These are phyloP conservation scores for Vulpes ferrilata DNA, from an alignment of 2,113 vertebrate genomes.

Conservation along the genomic window DNA sequence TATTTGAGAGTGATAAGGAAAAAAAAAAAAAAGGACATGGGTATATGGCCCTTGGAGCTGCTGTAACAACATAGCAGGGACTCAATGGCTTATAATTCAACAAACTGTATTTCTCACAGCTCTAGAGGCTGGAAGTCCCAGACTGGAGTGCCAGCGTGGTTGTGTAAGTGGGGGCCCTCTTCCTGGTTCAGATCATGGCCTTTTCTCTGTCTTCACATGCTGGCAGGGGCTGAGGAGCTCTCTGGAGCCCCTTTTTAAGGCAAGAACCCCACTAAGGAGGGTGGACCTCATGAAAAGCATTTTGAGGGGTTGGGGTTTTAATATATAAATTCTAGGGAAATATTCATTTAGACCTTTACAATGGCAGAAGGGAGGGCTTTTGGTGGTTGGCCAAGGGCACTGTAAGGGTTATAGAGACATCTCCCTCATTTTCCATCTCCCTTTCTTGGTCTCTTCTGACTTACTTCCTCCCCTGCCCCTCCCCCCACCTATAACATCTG, in stretches of 20 bases:
- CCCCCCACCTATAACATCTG: background rate
- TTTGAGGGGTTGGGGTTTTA: background rate
- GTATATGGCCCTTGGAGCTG: background rate
- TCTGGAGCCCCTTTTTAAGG: background rate
- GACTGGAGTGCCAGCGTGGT: no score
- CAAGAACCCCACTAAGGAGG: background rate
- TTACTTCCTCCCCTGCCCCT: no score
- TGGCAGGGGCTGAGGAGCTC: background rate
- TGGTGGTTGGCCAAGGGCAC: no score
- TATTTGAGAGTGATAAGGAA: background rate
- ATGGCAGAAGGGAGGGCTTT: background rate
- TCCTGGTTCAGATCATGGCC: background rate
- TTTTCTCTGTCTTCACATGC: background rate
- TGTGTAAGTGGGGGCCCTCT: background rate
- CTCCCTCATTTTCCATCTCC: background rate
- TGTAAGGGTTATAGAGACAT: rapidly evolving
- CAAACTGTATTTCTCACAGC: background rate
- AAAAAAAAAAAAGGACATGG: background rate
- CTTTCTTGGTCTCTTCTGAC: background rate
- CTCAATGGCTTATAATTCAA: no score
- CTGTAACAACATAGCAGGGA: background rate
- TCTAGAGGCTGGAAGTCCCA: background rate
- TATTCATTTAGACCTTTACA: background rate
- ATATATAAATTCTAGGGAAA: background rate
- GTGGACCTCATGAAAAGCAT: background rate